Base-by-base conservation (phyloP, 2,888 invertebrate species). In the Lacanobia oleracea region DNA sequence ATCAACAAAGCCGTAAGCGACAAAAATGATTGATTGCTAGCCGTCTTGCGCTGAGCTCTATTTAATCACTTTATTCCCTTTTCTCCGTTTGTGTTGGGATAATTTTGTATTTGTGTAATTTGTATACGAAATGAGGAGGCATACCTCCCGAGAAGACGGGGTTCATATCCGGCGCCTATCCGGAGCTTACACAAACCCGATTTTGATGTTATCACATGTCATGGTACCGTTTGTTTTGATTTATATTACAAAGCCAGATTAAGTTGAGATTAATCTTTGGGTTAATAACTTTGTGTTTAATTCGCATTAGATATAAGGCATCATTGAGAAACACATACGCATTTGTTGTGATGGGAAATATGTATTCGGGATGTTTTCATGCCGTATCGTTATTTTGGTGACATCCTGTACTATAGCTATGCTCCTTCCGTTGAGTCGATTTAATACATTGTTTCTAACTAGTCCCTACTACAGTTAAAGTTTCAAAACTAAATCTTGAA, bases 11-110 rank as follows among this genome's bases (percentile, higher is more conserved):
- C 91, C 93, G 90, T 94, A 95, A 94, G 95, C 95, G 94, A 93
- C 96, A 93, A 94, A 94, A 94, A 96, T 96, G 96, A 96, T 96
- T 96, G 96, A 96, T 96, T 94, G 93, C 96, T 93, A 93, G 94
- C 94, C 93, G 94, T 95, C 96, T 95, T 95, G 93, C 91, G 93
- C 93, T 96, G 96, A 96, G 95, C 96, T 96, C 95, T 96, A 95
- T 96, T 96, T 96, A 96, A 96, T 96, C 96, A 96, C 96, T 96
- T 95, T 95, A 96, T 96, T 96, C 96, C 96, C 96, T 96, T 96
- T 96, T 96, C 95, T 95, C 93, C 95, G 95, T 96, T 96, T 96
- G 94, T 94, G 94, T 94, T 93, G 92, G 94, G 94, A 95, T 96
- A 94, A 96, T 95, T 95, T 96, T 93, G 94, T 95, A 95, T 95